phyloP scores from a whole-genome alignment of 2,113 vertebrate species.

The Cettia cetti region DNA sequence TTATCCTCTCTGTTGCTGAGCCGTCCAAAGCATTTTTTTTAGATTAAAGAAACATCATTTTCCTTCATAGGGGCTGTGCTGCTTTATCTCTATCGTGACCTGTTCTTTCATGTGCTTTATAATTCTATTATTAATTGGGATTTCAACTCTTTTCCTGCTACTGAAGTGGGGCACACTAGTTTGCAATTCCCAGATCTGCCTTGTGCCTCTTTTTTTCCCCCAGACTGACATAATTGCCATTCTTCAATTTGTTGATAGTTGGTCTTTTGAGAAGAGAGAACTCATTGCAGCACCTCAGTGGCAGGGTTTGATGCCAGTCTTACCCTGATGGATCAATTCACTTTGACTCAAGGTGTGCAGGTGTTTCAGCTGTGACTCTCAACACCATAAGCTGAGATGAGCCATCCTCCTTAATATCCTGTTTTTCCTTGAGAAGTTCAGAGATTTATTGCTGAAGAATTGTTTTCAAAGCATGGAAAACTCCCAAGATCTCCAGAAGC shows the following conservation, averaged over 20 bases:
- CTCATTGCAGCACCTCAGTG: neutral
- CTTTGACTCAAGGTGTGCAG: neutral
- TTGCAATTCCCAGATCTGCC: constrained; percentile 26
- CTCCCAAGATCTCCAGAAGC: neutral
- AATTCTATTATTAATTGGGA: constrained; percentile 65
- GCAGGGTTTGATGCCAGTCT: neutral
- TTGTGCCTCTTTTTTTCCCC: neutral
- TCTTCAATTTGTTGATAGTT: constrained; percentile 29
- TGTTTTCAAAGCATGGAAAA: neutral
- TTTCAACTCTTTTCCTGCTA: constrained; percentile 47
- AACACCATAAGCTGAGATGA: neutral
- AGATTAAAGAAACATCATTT: constrained; percentile 67
- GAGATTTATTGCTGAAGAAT: neutral
- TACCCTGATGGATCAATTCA: neutral
- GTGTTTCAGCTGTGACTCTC: neutral
- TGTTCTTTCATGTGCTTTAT: constrained; percentile 55
- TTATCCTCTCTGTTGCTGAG: constrained; percentile 56
- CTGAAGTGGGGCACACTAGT: constrained; percentile 9
- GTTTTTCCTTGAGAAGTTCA: neutral
- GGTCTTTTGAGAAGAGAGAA: neutral
- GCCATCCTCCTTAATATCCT: neutral
- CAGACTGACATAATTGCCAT: neutral
- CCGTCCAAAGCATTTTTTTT: constrained; percentile 57
- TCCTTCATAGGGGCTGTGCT: constrained; percentile 29
- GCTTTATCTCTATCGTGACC: constrained; percentile 59